Evolutionary conservation across 2,113 vertebrate species (phyloP).

Genomic region (Ceuthmochares aereus): DNA sequence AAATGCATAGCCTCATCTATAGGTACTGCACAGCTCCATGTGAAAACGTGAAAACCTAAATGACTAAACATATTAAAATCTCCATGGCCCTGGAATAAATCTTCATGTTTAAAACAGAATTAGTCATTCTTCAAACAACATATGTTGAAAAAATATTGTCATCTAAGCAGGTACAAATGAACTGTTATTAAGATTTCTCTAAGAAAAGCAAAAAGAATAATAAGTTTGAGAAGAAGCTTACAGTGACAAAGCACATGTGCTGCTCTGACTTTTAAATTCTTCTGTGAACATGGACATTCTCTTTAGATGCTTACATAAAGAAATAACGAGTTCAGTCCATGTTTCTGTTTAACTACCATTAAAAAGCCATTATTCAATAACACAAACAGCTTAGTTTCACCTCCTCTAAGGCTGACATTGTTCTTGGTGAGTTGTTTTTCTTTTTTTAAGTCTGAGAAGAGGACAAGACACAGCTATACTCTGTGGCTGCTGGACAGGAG

Average conservation of each 20-base stretch:
- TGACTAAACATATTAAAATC: not conserved
- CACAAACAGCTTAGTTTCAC: constrained; percentile 48
- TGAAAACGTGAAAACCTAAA: not conserved
- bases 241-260: not conserved
- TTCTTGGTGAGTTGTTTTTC: constrained; percentile 45
- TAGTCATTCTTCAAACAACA: constrained; percentile 10
- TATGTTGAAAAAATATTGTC: not conserved
- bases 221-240: not conserved
- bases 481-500: constrained; percentile 60
- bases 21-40: not conserved
- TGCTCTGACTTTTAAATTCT: constrained; percentile 8
- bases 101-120: constrained; percentile 22
- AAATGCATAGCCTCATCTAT: not conserved
- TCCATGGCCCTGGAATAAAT: not conserved
- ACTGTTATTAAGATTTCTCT: not conserved
- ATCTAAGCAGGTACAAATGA: not conserved
- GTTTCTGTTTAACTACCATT: constrained; percentile 55
- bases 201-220: constrained; percentile 23
- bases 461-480: constrained; percentile 66
- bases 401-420: constrained; percentile 2
- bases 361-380: constrained; percentile 64
- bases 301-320: constrained; percentile 13
- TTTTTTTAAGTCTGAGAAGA: constrained; percentile 47
- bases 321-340: constrained; percentile 48
- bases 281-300: not conserved